Base-by-base conservation (phyloP, 2,113 vertebrate species). In the Pristiophorus japonicus region DNA sequence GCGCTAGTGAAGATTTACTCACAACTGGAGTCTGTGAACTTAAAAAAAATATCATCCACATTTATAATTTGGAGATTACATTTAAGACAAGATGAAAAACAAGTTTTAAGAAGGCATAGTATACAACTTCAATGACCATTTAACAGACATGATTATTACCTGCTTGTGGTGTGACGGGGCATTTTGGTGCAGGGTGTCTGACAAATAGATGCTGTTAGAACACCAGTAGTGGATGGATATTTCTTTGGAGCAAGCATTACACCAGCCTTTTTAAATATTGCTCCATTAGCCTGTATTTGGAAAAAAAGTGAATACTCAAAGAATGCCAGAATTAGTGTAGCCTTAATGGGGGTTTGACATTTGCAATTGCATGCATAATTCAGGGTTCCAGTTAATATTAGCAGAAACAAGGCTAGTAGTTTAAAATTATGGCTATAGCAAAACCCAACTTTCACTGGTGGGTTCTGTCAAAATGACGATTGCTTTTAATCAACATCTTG, bases 11-110 rank as follows among this genome's bases (percentile, higher is more conserved):
- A 47, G 97, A 96, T 30, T 96, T 97, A 96, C 98, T 98, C 84
- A 98, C 96, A 78, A 99, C 96, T 42, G 99, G 98, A 0, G 99
- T 99, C 96, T 98, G 97, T 96, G 98, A 98, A 97, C 98, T 99
- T 94, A 96, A 73, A 96, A 95, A 47, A 45, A 93, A 70, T 45
- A 47, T 22, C 59, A 38, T 42, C 16, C 47, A 27, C 22, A 6
- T 3, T 70, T 59, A 18, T 62, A 92, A 1, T 20, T 94, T 65
- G 6, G 66, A 94, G 42, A 73, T 94, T 94, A 94, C 42, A 70
- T 70, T 47, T 34, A 73, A 94, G 18, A 66, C 20, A 45, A 70
- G 4, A 6, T 7, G 14, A 27, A 70, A 14, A 8, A 22, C 34
- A 16, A 51, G 27, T 34, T 70, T 94, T 70, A 94, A 73, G 24